Evolutionary conservation across 23 tunicate genomes (phyloP).

Genomic region (Ciona savignyi): DNA sequence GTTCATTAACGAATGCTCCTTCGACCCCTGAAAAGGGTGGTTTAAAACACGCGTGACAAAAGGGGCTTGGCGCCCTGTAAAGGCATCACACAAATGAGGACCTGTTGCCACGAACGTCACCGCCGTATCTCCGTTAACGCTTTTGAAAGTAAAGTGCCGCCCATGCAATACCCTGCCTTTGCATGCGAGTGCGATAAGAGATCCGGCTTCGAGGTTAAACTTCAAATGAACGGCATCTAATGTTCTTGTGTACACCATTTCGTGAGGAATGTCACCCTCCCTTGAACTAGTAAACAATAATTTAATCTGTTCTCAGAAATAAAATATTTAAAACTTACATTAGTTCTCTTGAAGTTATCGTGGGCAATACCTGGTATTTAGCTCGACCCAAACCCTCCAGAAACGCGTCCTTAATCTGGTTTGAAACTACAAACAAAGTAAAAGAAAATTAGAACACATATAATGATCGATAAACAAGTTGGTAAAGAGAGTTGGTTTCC

Average conservation of each 20-base stretch:
- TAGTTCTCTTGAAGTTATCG: not conserved
- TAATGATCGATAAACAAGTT: not conserved
- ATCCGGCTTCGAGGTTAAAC: constrained; percentile 80
- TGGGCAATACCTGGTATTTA: constrained; percentile 39
- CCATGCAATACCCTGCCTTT: constrained; percentile 80
- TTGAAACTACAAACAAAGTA: constrained; percentile 46
- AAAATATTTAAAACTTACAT: not conserved
- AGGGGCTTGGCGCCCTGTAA: not conserved
- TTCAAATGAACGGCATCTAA: constrained; percentile 64
- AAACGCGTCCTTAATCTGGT: constrained; percentile 85
- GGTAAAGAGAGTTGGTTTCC: not conserved
- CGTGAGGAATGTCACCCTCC: constrained; percentile 48
- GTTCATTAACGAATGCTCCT: constrained; percentile 80
- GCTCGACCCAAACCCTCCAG: constrained; percentile 65
- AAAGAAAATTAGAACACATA: not conserved
- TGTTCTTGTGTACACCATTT: constrained; percentile 44
- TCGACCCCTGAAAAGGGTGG: constrained; percentile 52
- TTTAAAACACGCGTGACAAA: not conserved
- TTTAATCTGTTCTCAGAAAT: not conserved
- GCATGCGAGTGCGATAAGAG: constrained; percentile 72
- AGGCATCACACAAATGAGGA: no score
- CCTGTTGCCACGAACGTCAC: constrained; percentile 90
- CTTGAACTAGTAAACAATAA: no score
- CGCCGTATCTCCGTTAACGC: constrained; percentile 83
- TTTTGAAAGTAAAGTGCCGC: constrained; percentile 82